Conservation (phyloP, 2,113 vertebrate genomes). For the Circaetus cinerascens region DNA sequence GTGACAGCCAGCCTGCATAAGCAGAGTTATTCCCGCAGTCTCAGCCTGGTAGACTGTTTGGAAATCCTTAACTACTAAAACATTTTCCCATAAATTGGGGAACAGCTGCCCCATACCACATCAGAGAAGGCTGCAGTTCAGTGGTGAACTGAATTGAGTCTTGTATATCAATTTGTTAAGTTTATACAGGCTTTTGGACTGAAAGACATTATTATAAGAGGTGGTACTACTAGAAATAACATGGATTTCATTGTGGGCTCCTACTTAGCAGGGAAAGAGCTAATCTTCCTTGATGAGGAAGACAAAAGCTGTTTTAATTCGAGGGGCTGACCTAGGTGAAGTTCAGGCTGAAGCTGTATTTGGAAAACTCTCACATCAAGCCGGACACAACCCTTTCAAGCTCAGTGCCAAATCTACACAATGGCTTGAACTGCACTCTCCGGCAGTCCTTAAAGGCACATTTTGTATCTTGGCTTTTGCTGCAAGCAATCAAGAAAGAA, state of each 20-base stretch:
- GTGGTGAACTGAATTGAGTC: not conserved
- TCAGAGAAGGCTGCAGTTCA: not conserved
- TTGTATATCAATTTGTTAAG: not conserved
- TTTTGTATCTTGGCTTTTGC: conserved; percentile 71
- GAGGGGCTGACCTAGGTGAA: conserved; percentile 61
- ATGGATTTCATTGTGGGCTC: conserved; percentile 7
- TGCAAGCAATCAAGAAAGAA: conserved; percentile 80
- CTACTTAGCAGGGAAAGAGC: not conserved
- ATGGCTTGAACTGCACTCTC: conserved; percentile 56
- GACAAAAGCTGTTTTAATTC: conserved; percentile 54
- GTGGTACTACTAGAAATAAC: not conserved
- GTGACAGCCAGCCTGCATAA: not conserved
- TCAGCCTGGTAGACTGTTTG: not conserved
- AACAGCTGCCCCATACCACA: not conserved
- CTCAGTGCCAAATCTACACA: conserved; percentile 65
- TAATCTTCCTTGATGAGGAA: conserved; percentile 39
- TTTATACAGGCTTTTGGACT: not conserved
- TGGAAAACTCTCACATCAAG: conserved; percentile 66
- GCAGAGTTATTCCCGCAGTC: not conserved
- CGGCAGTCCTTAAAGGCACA: conserved; percentile 64
- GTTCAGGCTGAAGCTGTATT: not conserved
- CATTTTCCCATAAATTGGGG: not conserved
- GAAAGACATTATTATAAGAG: not conserved
- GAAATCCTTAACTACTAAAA: not conserved
- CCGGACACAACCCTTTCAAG: conserved; percentile 67